Conservation (phyloP, 2,888 invertebrate genomes). For the Apodemia mormo region DNA sequence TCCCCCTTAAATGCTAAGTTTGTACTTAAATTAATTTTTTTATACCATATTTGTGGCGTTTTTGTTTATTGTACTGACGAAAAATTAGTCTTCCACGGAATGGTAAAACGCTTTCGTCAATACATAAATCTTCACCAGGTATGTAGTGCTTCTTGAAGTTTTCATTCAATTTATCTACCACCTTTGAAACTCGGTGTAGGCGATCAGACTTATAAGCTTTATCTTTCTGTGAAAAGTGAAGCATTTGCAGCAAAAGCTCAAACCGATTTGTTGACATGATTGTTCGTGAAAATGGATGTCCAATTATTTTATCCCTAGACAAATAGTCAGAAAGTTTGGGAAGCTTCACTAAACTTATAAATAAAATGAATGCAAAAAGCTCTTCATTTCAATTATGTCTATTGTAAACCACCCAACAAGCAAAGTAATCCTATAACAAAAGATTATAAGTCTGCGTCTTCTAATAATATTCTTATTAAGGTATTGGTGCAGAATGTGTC, state of each 20-base stretch:
- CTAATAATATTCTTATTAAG: no score
- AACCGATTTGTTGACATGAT: constrained; percentile 40
- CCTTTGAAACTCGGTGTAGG: constrained; percentile 24
- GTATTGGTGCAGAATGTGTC: no score
- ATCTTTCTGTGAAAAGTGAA: constrained; percentile 44
- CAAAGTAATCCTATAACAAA: no score
- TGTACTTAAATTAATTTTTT: constrained; percentile 37
- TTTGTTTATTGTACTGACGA: constrained; percentile 36
- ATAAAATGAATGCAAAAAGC: neutral
- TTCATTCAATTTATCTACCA: constrained; percentile 37
- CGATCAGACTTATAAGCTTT: constrained; percentile 40
- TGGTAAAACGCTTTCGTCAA: constrained; percentile 37
- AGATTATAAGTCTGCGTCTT: no score
- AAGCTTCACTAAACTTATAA: neutral
- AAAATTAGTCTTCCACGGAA: constrained; percentile 37
- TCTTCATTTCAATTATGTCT: neutral
- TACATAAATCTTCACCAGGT: constrained; percentile 31
- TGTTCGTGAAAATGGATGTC: neutral
- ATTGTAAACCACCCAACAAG: neutral
- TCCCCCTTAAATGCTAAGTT: no score
- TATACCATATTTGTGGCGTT: constrained; percentile 41
- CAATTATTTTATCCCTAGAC: neutral
- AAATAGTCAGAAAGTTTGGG: neutral
- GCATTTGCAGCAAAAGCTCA: constrained; percentile 42
- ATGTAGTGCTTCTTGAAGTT: constrained; percentile 28